Percentiles rank a stretch among this genome's conserved stretches.
These are phyloP conservation scores for Wiebesia pumilae DNA, from an alignment of 1,140 invertebrate genomes.

Conservation along the genomic window DNA sequence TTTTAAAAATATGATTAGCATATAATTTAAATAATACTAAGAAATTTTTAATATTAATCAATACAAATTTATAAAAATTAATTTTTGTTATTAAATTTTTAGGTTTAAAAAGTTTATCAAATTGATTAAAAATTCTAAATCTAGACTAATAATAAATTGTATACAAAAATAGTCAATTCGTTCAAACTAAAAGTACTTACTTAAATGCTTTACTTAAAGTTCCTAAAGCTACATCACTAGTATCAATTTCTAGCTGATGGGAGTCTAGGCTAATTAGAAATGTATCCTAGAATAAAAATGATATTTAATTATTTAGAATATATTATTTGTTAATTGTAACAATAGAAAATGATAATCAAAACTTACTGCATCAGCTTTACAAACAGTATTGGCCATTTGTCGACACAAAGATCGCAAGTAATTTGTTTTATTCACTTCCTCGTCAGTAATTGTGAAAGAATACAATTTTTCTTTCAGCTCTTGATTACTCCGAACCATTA, in stretches of 20 bases:
- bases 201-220: constrained; percentile 90
- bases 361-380: constrained; percentile 87
- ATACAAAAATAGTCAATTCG: neutral
- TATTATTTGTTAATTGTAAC: neutral
- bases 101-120: neutral
- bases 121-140: neutral
- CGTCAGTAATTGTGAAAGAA: constrained; percentile 89
- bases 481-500: constrained; percentile 87
- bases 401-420: constrained; percentile 89
- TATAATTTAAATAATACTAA: neutral
- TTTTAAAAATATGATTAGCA: neutral
- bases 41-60: neutral
- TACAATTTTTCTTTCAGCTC: constrained; percentile 91
- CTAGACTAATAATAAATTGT: neutral
- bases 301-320: constrained; percentile 38
- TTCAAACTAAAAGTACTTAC: constrained; percentile 68
- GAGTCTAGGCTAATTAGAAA: constrained; percentile 85
- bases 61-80: neutral
- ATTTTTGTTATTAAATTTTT: neutral
- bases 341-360: constrained; percentile 26
- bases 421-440: constrained; percentile 85
- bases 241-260: constrained; percentile 88
- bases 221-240: constrained; percentile 87
- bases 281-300: constrained; percentile 80
- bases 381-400: constrained; percentile 91